Conservation (phyloP, 2,888 invertebrate species). For the Drosophila prostipennis region DNA sequence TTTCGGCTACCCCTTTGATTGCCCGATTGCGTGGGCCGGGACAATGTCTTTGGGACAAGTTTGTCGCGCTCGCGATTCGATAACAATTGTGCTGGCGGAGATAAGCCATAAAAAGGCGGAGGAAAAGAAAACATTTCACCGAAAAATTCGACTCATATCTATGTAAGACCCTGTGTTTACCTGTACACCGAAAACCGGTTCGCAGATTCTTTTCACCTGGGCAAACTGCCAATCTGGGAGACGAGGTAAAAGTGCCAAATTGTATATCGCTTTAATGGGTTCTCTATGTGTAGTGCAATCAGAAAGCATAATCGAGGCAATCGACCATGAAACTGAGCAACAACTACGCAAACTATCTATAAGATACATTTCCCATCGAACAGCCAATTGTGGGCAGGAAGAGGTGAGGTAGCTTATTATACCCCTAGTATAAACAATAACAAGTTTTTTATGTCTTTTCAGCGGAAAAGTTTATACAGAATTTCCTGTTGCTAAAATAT, state of each 20-base stretch:
- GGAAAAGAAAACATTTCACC: slow-evolving; percentile 22
- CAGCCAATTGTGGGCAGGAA: neutral
- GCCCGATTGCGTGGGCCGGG: slow-evolving; percentile 49
- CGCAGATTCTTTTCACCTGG: slow-evolving; percentile 28
- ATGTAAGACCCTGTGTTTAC: slow-evolving; percentile 11
- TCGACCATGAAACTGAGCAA: slow-evolving; percentile 62
- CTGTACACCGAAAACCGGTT: slow-evolving; percentile 41
- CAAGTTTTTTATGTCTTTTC: slow-evolving; percentile 41
- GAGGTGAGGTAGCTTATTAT: slow-evolving; percentile 10
- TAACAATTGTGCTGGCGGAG: slow-evolving; percentile 37
- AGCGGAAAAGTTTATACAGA: slow-evolving; percentile 18
- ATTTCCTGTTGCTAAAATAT: slow-evolving; percentile 42
- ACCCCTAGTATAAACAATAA: slow-evolving; percentile 37
- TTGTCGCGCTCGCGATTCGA: slow-evolving; percentile 42
- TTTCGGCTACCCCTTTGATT: slow-evolving; percentile 28
- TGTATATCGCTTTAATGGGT: slow-evolving; percentile 53
- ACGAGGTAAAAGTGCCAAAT: slow-evolving; percentile 67
- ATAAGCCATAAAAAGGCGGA: slow-evolving; percentile 47
- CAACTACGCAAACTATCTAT: slow-evolving; percentile 39
- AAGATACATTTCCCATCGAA: slow-evolving; percentile 32
- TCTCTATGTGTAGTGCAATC: slow-evolving; percentile 52
- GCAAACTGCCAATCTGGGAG: slow-evolving; percentile 26
- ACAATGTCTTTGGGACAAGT: slow-evolving; percentile 48
- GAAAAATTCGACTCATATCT: slow-evolving; percentile 21
- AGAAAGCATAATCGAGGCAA: slow-evolving; percentile 68